Evolutionary conservation across 2,113 vertebrate species (phyloP), one percentile per base, ranked within the genome.

Genomic region (Urocynchramus pylzowi): DNA sequence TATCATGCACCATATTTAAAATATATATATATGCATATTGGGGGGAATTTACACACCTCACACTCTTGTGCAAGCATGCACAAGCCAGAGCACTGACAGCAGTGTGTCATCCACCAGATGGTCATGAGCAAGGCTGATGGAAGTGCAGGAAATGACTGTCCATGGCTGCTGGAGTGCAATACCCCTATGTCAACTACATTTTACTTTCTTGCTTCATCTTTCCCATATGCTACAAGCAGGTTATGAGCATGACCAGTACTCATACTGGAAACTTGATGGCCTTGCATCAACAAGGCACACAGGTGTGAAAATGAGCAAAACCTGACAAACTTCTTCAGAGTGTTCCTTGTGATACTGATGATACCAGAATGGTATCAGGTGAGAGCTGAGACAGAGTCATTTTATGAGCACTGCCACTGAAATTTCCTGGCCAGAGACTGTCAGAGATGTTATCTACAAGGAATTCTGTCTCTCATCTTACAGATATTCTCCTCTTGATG

Each of bases 161-260:
- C 5, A 0, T 28, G 30, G 16, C 23, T 90, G 41, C 70, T 13
- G 1, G 10, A 69, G 18, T 49, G 27, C 60, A 89, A 47, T 16
- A 64, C 6, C 6, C 19, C 68, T 27, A 6, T 0, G 0, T 18
- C 37, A 78, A 6, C 37, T 39, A 9, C 12, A 35, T 50, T 74
- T 56, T 68, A 49, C 13, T 71, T 85, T 84, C 63, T 78, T 1
- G 0, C 81, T 85, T 82, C 9, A 1, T 54, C 31, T 41, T 8
- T 41, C 45, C 26, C 54, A 10, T 37, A 11, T 19, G 24, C 49
- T 69, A 30, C 9, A 67, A 59, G 49, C 21, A 56, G 20, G 24
- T 59, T 50, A 54, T 1, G 6, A 81, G 39, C 27, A 50, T 20
- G 18, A 63, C 19, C 45, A n/a, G 13, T 28, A 45, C 24, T 60